These are phyloP conservation scores for Chorisops tibialis DNA, from an alignment of 2,888 invertebrate species.

Conservation along the genomic window DNA sequence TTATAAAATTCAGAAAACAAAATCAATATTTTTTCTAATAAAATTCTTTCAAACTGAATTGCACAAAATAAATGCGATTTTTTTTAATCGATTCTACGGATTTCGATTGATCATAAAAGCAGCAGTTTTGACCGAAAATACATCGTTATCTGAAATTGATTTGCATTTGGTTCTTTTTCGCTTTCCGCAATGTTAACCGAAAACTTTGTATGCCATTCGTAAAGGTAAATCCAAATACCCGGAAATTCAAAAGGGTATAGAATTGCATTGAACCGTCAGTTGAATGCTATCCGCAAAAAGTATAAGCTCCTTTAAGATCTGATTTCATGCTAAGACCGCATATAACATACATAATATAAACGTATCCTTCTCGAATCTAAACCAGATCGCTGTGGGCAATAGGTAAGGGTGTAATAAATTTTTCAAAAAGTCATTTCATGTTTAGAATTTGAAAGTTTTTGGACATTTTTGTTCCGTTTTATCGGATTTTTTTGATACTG, in stretches of 20 bases:
- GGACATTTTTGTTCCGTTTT: constrained; percentile 23
- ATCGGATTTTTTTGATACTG: background rate
- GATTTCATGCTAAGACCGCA: too few relatives aligned
- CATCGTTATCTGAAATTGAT: constrained; percentile 26
- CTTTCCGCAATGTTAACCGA: constrained; percentile 13
- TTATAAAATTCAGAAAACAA: too few relatives aligned
- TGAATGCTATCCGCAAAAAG: background rate
- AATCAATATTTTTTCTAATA: too few relatives aligned
- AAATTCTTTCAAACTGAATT: too few relatives aligned
- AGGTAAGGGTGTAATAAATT: constrained; percentile 11
- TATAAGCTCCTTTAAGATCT: too few relatives aligned
- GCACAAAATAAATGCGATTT: too few relatives aligned
- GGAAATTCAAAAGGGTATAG: constrained; percentile 13
- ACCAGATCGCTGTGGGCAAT: too few relatives aligned
- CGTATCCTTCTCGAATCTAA: too few relatives aligned
- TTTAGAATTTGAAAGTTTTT: constrained; percentile 21
- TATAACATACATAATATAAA: too few relatives aligned
- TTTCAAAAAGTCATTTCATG: constrained; percentile 21
- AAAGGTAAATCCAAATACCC: constrained; percentile 20
- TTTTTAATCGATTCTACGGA: background rate
- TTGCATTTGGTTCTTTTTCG: too few relatives aligned
- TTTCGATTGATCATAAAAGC: constrained; percentile 14
- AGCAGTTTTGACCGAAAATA: constrained; percentile 6
- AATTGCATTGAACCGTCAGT: constrained; percentile 14
- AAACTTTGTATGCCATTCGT: constrained; percentile 10